phyloP scores from a whole-genome alignment of 2,888 invertebrate genomes.

The Plusia festucae region DNA sequence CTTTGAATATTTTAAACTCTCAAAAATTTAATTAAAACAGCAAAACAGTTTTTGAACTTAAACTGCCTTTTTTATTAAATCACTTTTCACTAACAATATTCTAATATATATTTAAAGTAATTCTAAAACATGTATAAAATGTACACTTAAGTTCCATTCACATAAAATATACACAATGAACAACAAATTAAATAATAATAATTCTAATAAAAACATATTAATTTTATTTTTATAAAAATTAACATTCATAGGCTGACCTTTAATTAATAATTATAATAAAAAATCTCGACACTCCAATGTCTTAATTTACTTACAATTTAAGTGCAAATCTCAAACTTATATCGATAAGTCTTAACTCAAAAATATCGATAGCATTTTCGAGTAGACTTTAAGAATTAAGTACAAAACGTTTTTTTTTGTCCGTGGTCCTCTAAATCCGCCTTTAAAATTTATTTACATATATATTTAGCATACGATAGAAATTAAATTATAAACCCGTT shows the following conservation, averaged over 20 bases:
- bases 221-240: slow-evolving; percentile 1
- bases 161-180: slow-evolving; percentile 23
- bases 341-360: slow-evolving; percentile 31
- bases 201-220: slow-evolving; percentile 3
- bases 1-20: slow-evolving; percentile 5
- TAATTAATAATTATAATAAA: slow-evolving; percentile 1
- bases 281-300: slow-evolving; percentile 20
- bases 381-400: slow-evolving; percentile 58
- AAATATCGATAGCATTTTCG: slow-evolving; percentile 27
- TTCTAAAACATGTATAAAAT: slow-evolving; percentile 11
- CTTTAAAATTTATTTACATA: slow-evolving; percentile 69
- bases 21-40: slow-evolving; percentile 6
- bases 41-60: slow-evolving; percentile 5
- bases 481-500: slow-evolving; percentile 25
- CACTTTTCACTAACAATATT: slow-evolving; percentile 1
- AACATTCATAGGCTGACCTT: slow-evolving; percentile 11
- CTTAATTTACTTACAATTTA: slow-evolving; percentile 26
- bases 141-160: slow-evolving; percentile 14
- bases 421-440: slow-evolving; percentile 77
- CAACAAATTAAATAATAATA: slow-evolving; percentile 11
- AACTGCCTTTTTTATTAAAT: slow-evolving; percentile 7
- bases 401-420: slow-evolving; percentile 67
- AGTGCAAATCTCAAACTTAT: slow-evolving; percentile 48
- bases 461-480: slow-evolving; percentile 59
- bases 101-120: slow-evolving; percentile 7